Conservation (phyloP, 2,797 vertebrate genomes). For the Synanceia verrucosa region DNA sequence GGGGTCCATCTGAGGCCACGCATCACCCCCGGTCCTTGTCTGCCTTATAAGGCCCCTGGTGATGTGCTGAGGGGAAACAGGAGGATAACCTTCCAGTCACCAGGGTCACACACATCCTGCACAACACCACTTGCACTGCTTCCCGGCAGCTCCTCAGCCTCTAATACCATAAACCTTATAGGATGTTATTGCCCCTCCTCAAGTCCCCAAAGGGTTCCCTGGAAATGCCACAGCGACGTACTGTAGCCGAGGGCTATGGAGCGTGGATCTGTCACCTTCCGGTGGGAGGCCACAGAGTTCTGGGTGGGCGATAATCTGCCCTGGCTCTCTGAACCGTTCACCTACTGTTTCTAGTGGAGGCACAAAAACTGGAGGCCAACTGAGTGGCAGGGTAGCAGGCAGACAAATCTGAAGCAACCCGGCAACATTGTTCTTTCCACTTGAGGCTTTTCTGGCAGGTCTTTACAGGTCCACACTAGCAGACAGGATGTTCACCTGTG, state of each 20-base stretch:
- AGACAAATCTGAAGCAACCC: constrained; percentile 30
- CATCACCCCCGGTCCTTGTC: constrained; percentile 24
- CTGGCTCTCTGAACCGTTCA: constrained; percentile 32
- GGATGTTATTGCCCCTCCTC: constrained; percentile 44
- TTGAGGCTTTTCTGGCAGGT: constrained; percentile 64
- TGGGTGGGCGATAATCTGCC: constrained; percentile 51
- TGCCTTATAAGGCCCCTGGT: constrained; percentile 69
- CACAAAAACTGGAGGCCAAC: neutral
- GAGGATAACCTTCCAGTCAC: constrained; percentile 54
- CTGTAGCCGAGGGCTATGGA: constrained; percentile 65
- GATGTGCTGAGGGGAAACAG: constrained; percentile 40
- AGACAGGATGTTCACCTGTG: constrained; percentile 75
- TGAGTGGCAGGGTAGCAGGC: constrained; percentile 25
- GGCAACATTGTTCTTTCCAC: constrained; percentile 56
- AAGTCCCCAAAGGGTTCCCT: constrained; percentile 73
- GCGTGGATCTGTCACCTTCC: constrained; percentile 70
- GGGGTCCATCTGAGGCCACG: constrained; percentile 35
- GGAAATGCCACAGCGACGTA: constrained; percentile 75
- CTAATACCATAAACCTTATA: constrained; percentile 31
- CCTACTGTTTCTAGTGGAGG: constrained; percentile 15
- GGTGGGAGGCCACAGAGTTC: constrained; percentile 53
- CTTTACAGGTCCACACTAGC: constrained; percentile 73
- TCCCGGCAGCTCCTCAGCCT: constrained; percentile 39
- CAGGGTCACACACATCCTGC: constrained; percentile 56
- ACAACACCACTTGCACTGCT: constrained; percentile 21